phyloP scores from a whole-genome alignment of 2,888 invertebrate genomes.

The Rhabditoides inermis region DNA sequence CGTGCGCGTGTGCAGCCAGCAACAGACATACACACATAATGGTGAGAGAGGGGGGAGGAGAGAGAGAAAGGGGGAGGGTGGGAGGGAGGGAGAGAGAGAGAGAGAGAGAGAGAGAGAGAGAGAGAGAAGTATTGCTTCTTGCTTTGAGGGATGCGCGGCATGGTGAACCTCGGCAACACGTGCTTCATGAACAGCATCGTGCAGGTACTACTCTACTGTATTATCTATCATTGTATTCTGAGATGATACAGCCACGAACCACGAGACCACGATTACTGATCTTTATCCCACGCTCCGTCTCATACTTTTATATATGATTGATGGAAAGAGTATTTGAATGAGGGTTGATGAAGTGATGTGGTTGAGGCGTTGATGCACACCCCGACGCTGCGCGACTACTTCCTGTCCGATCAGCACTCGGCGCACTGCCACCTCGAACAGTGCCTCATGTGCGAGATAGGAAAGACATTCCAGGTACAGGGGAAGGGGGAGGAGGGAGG shows the following conservation, averaged over 20 bases:
- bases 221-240: too few species aligned
- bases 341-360: background rate
- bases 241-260: too few species aligned
- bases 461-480: constrained; percentile 77
- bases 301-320: too few species aligned
- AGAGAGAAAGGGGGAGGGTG: background rate
- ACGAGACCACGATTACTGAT: too few species aligned
- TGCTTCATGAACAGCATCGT: constrained; percentile 95
- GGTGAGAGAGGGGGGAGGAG: constrained; percentile 1
- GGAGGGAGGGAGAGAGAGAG: too few species aligned
- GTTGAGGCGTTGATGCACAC: constrained; percentile 84
- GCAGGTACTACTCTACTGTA: too few species aligned
- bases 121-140: background rate
- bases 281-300: too few species aligned
- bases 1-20: too few species aligned
- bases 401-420: constrained; percentile 82
- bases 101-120: constrained; percentile 7
- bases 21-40: too few species aligned
- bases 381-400: constrained; percentile 84
- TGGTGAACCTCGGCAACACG: constrained; percentile 90
- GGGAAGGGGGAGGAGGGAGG: background rate
- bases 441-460: constrained; percentile 84
- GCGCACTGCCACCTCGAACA: constrained; percentile 54
- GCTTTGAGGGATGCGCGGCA: constrained; percentile 69
- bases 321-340: constrained; percentile 58